Conservation (phyloP, 1,140 invertebrate species). For the Drosophila eugracilis region DNA sequence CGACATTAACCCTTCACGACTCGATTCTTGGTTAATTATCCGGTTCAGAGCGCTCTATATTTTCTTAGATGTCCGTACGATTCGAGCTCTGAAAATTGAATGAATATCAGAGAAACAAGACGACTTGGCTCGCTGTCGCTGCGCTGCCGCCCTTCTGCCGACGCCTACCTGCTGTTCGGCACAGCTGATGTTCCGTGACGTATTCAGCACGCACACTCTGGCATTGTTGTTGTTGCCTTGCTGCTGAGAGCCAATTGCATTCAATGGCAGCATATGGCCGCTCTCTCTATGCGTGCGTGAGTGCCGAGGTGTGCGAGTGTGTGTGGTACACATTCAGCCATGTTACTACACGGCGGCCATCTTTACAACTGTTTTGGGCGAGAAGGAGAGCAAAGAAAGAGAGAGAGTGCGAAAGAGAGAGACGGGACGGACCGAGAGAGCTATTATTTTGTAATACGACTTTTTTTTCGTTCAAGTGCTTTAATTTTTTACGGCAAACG, state of each 20-base stretch:
- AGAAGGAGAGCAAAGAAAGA: slow-evolving; percentile 16
- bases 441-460: slow-evolving; percentile 72
- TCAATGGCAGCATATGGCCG: slow-evolving; percentile 59
- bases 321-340: slow-evolving; percentile 71
- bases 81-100: slow-evolving; percentile 46
- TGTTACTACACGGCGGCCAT: slow-evolving; percentile 75
- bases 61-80: not conserved
- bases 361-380: slow-evolving; percentile 69
- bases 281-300: slow-evolving; percentile 15
- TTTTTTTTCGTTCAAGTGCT: slow-evolving; percentile 61
- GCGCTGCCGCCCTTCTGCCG: slow-evolving; percentile 16
- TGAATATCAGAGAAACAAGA: slow-evolving; percentile 42
- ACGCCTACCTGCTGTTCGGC: slow-evolving; percentile 65
- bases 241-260: slow-evolving; percentile 75
- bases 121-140: slow-evolving; percentile 13
- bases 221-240: slow-evolving; percentile 60
- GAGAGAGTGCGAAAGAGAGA: slow-evolving; percentile 28
- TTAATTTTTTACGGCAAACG: slow-evolving; percentile 69
- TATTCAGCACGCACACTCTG: slow-evolving; percentile 53
- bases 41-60: not conserved
- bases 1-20: not conserved
- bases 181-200: slow-evolving; percentile 74
- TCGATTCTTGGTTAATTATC: not conserved
- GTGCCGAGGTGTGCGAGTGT: slow-evolving; percentile 35
- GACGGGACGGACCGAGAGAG: too few relatives aligned